phyloP scores from a whole-genome alignment of 1,140 invertebrate genomes.

The Spodoptera litura region DNA sequence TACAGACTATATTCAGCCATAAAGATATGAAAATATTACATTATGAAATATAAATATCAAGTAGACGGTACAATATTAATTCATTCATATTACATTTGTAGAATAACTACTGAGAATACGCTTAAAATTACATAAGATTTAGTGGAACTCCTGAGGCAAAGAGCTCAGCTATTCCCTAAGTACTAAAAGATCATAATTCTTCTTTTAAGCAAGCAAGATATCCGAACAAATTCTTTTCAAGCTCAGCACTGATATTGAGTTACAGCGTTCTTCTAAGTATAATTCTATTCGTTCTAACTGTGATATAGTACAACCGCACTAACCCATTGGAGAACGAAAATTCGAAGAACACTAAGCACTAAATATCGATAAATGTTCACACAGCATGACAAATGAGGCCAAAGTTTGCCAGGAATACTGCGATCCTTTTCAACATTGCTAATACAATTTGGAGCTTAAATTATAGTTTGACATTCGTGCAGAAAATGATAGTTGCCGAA shows the following conservation, averaged over 20 bases:
- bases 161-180: neutral
- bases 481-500: neutral
- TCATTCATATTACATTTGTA: no score
- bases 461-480: neutral
- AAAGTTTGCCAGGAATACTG: conserved; percentile 37
- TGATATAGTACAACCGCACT: conserved; percentile 40
- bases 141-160: neutral
- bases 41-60: no score
- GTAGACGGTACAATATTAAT: no score
- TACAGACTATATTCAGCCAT: neutral
- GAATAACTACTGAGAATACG: no score
- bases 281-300: conserved; percentile 24
- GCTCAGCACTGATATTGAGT: conserved; percentile 21
- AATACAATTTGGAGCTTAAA: conserved; percentile 17
- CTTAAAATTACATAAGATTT: neutral
- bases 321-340: conserved; percentile 31
- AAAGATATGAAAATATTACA: no score
- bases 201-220: conserved; percentile 13
- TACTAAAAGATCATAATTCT: conserved; percentile 24
- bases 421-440: conserved; percentile 40
- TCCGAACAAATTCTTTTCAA: neutral
- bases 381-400: conserved; percentile 35
- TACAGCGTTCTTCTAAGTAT: conserved; percentile 7
- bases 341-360: conserved; percentile 38
- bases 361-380: conserved; percentile 45